phyloP scores from a whole-genome alignment of 2,113 vertebrate genomes.

The Entomyzon cyanotis region DNA sequence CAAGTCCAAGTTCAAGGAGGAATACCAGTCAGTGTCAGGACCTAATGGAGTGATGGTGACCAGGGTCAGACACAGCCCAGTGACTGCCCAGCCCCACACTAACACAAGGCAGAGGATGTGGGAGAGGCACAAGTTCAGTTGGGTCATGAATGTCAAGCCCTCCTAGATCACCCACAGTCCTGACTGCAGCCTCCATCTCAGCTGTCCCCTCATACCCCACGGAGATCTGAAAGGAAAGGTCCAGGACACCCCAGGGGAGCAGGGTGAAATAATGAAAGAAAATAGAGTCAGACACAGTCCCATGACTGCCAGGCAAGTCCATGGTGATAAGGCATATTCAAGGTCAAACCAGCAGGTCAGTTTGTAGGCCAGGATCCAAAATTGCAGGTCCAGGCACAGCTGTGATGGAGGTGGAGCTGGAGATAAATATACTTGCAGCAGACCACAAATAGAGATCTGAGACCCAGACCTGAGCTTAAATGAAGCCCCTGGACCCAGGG shows the following conservation, averaged over 20 bases:
- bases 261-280: neutral
- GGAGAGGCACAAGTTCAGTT: neutral
- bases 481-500: neutral
- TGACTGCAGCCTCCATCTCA: neutral
- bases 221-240: neutral
- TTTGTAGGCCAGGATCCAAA: neutral
- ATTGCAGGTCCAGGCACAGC: neutral
- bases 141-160: neutral
- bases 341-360: neutral
- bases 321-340: neutral
- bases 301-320: neutral
- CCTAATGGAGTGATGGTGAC: accelerated
- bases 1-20: neutral
- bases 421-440: neutral
- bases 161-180: neutral
- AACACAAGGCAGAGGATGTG: accelerated
- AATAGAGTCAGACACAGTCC: neutral
- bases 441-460: neutral
- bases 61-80: neutral
- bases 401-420: neutral
- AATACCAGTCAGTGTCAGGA: neutral
- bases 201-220: neutral
- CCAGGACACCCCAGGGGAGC: neutral
- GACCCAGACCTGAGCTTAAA: neutral
- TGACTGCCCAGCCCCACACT: neutral